Percentiles rank a stretch among this genome's conserved stretches.
These are phyloP conservation scores for Drosophila sproati DNA, from an alignment of 1,140 invertebrate genomes.

Conservation along the genomic window DNA sequence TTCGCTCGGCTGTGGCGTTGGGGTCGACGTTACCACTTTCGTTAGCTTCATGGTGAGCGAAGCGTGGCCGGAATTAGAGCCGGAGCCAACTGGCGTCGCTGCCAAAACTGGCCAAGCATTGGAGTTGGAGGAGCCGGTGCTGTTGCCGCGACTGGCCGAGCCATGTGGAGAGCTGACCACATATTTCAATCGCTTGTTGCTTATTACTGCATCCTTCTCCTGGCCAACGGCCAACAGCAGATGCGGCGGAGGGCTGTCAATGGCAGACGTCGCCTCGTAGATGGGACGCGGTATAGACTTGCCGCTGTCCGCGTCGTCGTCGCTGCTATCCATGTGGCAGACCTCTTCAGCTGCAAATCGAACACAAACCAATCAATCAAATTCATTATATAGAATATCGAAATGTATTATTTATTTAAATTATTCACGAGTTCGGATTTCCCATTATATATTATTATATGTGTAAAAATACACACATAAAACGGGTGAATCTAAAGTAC, in stretches of 20 bases:
- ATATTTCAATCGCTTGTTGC: constrained; percentile 64
- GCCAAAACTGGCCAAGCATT: constrained; percentile 43
- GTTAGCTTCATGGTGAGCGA: constrained; percentile 72
- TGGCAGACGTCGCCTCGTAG: constrained; percentile 72
- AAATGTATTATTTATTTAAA: too few relatives aligned
- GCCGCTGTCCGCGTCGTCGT: constrained; percentile 65
- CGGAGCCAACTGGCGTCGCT: constrained; percentile 4
- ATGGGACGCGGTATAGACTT: constrained; percentile 76
- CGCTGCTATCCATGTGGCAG: constrained; percentile 57
- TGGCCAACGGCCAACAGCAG: constrained; percentile 12
- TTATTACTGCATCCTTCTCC: constrained; percentile 53
- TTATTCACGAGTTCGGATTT: too few relatives aligned
- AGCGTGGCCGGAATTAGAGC: constrained; percentile 19
- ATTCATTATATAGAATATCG: neutral
- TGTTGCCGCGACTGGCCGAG: constrained; percentile 56
- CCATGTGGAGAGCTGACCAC: constrained; percentile 64
- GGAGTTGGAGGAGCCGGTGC: constrained; percentile 54
- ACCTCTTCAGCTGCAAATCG: neutral
- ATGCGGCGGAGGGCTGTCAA: constrained; percentile 65
- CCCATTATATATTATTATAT: too few relatives aligned
- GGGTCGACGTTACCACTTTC: constrained; percentile 41
- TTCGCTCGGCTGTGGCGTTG: constrained; percentile 14
- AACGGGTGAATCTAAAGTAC: too few relatives aligned
- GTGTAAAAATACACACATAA: too few relatives aligned
- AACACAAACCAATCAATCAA: neutral